phyloP scores from a whole-genome alignment of 2,797 vertebrate species.

The Diglossa cyanea region DNA sequence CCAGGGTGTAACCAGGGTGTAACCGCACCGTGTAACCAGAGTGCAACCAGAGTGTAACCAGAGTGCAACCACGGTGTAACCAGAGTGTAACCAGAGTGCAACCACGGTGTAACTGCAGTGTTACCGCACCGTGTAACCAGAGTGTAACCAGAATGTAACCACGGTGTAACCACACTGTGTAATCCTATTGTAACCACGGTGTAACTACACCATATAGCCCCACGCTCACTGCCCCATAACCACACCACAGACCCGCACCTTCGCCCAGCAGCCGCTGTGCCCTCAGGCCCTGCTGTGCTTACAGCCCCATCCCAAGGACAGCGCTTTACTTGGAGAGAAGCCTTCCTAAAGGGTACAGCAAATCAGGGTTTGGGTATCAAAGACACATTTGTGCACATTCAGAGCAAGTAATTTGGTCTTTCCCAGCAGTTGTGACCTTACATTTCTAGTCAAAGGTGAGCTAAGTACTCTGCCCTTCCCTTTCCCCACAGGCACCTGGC shows the following conservation, averaged over 20 bases:
- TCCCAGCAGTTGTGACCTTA: not conserved
- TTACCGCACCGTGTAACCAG: no score
- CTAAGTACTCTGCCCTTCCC: rapidly evolving
- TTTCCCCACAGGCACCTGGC: not conserved
- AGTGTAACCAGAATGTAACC: not conserved
- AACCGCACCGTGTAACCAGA: not conserved
- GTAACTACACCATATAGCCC: not conserved
- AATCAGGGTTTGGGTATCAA: not conserved
- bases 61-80: rapidly evolving
- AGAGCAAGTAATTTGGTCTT: not conserved
- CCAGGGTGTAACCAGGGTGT: not conserved
- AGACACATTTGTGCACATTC: not conserved
- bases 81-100: rapidly evolving
- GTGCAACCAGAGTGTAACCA: no score
- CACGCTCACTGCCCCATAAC: rapidly evolving
- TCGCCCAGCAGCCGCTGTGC: not conserved
- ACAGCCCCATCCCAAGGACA: not conserved
- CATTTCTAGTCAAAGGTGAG: not conserved
- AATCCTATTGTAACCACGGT: not conserved
- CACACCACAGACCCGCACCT: rapidly evolving
- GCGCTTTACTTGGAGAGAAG: not conserved
- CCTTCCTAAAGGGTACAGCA: not conserved
- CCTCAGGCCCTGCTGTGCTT: not conserved
- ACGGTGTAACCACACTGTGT: not conserved
- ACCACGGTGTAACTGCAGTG: not conserved